phyloP scores from a whole-genome alignment of 2,113 vertebrate species.

The Aspidoscelis tigris region DNA sequence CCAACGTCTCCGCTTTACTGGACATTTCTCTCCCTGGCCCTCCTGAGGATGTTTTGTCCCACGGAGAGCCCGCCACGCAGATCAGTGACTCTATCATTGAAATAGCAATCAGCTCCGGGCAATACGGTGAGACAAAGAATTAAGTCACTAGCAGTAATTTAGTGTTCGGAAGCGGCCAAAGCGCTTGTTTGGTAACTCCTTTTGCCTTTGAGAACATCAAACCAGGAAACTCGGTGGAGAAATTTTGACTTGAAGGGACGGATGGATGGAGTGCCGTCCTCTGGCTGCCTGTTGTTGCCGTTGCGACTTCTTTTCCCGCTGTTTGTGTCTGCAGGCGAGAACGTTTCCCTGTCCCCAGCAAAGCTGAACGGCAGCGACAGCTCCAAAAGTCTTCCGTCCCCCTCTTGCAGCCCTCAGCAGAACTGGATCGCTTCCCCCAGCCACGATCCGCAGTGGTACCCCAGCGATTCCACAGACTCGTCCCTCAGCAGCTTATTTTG shows the following conservation, averaged over 20 bases:
- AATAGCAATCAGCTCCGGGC: constrained; percentile 96
- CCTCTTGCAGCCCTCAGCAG: constrained; percentile 88
- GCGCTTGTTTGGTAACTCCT: not conserved
- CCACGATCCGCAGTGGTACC: constrained; percentile 98
- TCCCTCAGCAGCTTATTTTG: constrained; percentile 95
- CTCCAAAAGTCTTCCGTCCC: constrained; percentile 91
- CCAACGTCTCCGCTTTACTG: constrained; percentile 93
- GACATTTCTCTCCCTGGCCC: constrained; percentile 97
- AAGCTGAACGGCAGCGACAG: constrained; percentile 89
- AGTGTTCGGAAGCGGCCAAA: not conserved
- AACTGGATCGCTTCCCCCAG: constrained; percentile 96
- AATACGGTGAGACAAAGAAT: constrained; percentile 81
- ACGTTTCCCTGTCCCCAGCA: constrained; percentile 89
- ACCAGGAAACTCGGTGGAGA: not conserved
- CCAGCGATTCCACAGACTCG: constrained; percentile 94
- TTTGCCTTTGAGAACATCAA: not conserved
- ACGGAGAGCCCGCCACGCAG: constrained; percentile 90
- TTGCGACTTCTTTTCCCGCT: not conserved
- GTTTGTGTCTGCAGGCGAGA: constrained; percentile 83
- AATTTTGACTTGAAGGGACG: not conserved
- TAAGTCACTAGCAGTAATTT: not conserved
- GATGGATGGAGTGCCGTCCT: too few species aligned
- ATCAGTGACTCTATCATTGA: constrained; percentile 99
- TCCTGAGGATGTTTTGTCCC: constrained; percentile 91
- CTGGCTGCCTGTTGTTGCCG: not conserved